phyloP scores from a whole-genome alignment of 2,797 vertebrate species.

The Muscicapa striata region DNA sequence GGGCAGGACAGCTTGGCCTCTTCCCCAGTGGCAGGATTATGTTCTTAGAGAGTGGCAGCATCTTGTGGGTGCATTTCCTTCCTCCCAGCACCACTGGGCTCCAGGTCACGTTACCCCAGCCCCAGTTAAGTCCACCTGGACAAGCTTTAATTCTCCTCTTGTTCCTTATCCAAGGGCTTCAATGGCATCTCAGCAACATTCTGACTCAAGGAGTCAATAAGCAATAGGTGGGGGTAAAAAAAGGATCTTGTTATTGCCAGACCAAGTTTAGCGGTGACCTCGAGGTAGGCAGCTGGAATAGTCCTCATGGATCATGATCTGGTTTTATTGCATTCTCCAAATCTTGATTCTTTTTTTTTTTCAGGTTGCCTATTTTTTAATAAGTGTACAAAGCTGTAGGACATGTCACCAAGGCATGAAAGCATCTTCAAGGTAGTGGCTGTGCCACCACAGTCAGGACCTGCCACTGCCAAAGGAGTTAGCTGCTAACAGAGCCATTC shows the following conservation, averaged over 20 bases:
- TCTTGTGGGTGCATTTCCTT: not conserved
- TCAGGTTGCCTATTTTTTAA: not conserved
- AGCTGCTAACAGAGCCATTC: not conserved
- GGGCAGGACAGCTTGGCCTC: not conserved
- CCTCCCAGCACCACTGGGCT: not conserved
- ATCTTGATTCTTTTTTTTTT: not conserved
- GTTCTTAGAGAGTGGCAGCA: not conserved
- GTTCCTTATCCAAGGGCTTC: not conserved
- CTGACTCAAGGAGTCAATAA: not conserved
- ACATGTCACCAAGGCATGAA: not conserved
- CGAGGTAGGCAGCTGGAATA: rapidly evolving
- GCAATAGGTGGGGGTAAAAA: not conserved
- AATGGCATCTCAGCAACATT: not conserved
- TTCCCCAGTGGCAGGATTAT: not conserved
- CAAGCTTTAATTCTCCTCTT: not conserved
- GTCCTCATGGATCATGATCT: not conserved
- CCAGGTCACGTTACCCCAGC: not conserved
- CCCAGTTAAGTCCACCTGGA: not conserved
- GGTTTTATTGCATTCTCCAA: not conserved
- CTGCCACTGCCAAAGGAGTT: not conserved
- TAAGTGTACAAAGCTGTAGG: not conserved
- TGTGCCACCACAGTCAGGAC: not conserved
- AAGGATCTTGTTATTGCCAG: not conserved
- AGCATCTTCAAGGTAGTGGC: not conserved
- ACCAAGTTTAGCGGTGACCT: not conserved